Conservation (phyloP, 2,113 vertebrate species). For the Riparia riparia region DNA sequence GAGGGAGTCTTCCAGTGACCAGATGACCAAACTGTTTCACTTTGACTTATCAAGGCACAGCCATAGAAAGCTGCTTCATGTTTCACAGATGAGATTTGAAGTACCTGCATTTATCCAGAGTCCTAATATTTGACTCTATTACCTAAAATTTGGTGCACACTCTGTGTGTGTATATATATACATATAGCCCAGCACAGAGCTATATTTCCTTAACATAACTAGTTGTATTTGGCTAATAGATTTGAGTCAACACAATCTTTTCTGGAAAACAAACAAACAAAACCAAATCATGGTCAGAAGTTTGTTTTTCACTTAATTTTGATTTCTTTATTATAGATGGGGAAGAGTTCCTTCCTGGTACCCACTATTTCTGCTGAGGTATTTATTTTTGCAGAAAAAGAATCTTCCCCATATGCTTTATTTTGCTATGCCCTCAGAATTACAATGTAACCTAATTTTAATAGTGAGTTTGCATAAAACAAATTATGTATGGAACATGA, state of each 20-base stretch:
- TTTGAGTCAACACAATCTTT: background rate
- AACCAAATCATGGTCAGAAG: background rate
- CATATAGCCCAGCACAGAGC: background rate
- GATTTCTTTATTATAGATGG: background rate
- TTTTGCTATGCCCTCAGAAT: background rate
- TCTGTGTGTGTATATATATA: background rate
- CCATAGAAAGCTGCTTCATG: background rate
- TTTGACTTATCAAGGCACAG: background rate
- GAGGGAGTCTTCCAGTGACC: background rate
- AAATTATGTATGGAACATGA: background rate
- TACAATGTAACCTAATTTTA: background rate
- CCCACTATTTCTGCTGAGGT: background rate
- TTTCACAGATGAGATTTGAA: background rate
- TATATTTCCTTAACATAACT: background rate
- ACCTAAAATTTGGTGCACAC: background rate
- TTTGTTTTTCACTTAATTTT: background rate
- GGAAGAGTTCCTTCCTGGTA: background rate
- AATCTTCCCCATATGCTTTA: background rate
- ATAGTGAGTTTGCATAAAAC: background rate
- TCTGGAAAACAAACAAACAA: background rate
- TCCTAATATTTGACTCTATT: background rate
- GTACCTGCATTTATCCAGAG: background rate
- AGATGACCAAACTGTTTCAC: background rate
- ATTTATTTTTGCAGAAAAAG: background rate
- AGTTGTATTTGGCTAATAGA: background rate